Evolutionary conservation across 2,113 vertebrate genomes (phyloP).

Genomic region (Tachuris rubrigastra): DNA sequence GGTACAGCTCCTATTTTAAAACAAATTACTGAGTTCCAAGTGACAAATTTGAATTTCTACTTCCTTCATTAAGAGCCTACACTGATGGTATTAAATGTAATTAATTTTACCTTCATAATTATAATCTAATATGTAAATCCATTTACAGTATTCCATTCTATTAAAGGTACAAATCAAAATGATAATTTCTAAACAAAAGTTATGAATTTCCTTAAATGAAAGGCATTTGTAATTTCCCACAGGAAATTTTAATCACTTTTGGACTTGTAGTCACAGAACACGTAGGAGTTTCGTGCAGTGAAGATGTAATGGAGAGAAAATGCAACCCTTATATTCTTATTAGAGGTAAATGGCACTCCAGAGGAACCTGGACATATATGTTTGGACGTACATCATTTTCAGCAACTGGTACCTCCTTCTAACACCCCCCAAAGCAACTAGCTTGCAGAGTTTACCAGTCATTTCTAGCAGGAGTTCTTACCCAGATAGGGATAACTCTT

Average conservation of each 20-base stretch:
- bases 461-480: background rate
- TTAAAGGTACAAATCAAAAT: conserved; percentile 56
- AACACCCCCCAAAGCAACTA: background rate
- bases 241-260: conserved; percentile 36
- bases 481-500: background rate
- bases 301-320: background rate
- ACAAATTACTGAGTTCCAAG: background rate
- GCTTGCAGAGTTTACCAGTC: background rate
- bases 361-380: background rate
- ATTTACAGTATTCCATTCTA: conserved; percentile 44
- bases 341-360: background rate
- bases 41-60: conserved; percentile 43
- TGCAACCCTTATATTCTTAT: background rate
- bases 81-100: conserved; percentile 31
- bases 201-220: conserved; percentile 30
- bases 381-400: background rate
- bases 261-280: background rate
- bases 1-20: background rate
- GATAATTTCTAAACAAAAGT: conserved; percentile 49
- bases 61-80: conserved; percentile 50
- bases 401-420: background rate
- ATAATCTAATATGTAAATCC: conserved; percentile 63
- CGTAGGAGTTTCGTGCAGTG: background rate
- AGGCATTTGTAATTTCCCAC: conserved; percentile 26
- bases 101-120: conserved; percentile 57